Percentiles rank a stretch among this genome's conserved stretches.
These are phyloP conservation scores for Cepaea hortensis DNA, from an alignment of 2,888 invertebrate genomes.

Conservation along the genomic window DNA sequence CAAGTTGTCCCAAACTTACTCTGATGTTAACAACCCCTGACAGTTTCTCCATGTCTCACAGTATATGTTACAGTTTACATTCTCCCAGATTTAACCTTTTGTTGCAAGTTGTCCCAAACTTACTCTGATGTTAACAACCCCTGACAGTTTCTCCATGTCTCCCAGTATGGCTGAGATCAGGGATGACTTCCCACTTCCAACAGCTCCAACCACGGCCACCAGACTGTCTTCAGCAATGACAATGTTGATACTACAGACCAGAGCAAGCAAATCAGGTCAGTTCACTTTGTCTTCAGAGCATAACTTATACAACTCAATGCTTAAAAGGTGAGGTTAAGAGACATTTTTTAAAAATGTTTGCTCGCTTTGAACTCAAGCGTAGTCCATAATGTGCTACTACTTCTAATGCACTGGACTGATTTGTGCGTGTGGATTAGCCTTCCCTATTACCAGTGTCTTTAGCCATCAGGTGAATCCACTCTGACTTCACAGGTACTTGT, in stretches of 20 bases:
- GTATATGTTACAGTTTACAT: too few species aligned
- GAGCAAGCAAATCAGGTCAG: neutral
- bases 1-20: neutral
- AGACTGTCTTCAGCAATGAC: conserved; percentile 40
- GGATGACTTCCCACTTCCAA: conserved; percentile 52
- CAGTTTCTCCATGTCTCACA: neutral
- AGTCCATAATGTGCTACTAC: too few species aligned
- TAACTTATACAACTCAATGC: neutral
- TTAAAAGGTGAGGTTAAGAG: too few species aligned
- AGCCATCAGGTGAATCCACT: too few species aligned
- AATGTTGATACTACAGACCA: conserved; percentile 47
- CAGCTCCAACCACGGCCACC: conserved; percentile 52
- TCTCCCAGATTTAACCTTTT: too few species aligned
- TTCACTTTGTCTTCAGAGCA: neutral
- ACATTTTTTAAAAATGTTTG: too few species aligned
- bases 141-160: conserved; percentile 45
- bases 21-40: neutral
- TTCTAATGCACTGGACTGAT: too few species aligned
- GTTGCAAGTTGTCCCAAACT: too few species aligned
- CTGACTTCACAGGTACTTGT: too few species aligned
- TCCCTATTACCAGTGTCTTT: too few species aligned
- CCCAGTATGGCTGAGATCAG: conserved; percentile 49
- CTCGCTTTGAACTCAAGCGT: too few species aligned
- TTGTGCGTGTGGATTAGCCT: too few species aligned
- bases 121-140: conserved; percentile 23